Percentiles rank a stretch among this genome's conserved stretches.
Evolutionary conservation across 1,140 invertebrate species (phyloP).

Genomic region (Euwallacea fornicatus): DNA sequence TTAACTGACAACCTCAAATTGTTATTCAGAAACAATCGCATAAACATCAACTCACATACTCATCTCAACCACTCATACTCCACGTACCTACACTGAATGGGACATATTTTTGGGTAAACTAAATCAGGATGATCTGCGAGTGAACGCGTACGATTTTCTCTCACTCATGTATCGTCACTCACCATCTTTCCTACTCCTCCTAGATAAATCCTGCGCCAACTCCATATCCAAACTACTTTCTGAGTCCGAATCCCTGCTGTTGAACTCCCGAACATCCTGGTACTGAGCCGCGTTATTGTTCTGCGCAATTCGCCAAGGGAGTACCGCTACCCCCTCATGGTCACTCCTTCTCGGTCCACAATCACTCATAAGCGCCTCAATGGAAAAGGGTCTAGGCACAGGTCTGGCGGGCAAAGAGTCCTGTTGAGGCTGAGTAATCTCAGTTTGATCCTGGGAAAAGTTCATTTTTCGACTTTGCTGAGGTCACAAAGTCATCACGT

Average conservation of each 20-base stretch:
- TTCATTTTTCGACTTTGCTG: conserved; percentile 10
- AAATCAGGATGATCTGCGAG: neutral
- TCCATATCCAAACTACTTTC: conserved; percentile 53
- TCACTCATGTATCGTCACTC: neutral
- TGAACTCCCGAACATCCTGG: conserved; percentile 32
- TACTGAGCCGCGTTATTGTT: conserved; percentile 34
- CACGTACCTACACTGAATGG: no score
- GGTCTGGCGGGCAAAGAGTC: conserved; percentile 42
- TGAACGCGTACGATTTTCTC: neutral
- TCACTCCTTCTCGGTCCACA: conserved; percentile 43
- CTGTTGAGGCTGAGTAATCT: conserved; percentile 33
- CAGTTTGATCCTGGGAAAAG: conserved; percentile 21
- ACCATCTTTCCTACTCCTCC: conserved; percentile 50
- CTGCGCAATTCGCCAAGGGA: conserved; percentile 27
- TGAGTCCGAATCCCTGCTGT: conserved; percentile 48
- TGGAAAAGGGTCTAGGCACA: conserved; percentile 53
- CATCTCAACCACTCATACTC: no score
- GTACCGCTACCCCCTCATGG: conserved; percentile 37
- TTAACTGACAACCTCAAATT: no score
- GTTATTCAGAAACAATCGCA: no score
- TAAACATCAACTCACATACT: no score
- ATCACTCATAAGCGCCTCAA: conserved; percentile 53
- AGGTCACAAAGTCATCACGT: neutral
- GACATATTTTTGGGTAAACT: neutral
- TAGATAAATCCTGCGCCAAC: conserved; percentile 51